A percentile compares a stretch with the other conserved stretches of the same genome.
Evolutionary conservation across 2,113 vertebrate species (phyloP).

Genomic region (Coptodon rendalli): DNA sequence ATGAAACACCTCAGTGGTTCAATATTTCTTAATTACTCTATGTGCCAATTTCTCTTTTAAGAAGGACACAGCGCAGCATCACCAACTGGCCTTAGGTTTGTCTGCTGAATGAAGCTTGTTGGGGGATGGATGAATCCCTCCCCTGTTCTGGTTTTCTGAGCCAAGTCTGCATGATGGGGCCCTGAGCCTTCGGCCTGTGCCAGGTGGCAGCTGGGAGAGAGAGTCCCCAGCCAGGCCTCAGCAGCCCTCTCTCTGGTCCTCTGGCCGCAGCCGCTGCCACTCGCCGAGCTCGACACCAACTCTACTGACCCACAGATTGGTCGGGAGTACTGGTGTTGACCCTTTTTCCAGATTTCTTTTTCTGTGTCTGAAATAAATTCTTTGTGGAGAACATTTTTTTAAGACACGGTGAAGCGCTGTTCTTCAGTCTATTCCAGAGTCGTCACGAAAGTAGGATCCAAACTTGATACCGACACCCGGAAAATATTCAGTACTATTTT

Average conservation of each 20-base stretch:
- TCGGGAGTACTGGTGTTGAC: neutral
- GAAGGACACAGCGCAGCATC: slow-evolving; percentile 38
- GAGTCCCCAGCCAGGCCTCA: slow-evolving; percentile 62
- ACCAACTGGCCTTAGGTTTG: slow-evolving; percentile 55
- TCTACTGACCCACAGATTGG: slow-evolving; percentile 43
- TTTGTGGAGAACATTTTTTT: neutral
- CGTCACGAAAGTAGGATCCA: neutral
- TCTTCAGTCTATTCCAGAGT: neutral
- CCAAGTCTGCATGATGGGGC: slow-evolving; percentile 60
- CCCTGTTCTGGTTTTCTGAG: slow-evolving; percentile 65
- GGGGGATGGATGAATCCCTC: slow-evolving; percentile 70
- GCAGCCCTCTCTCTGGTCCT: slow-evolving; percentile 44
- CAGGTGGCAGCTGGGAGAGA: slow-evolving; percentile 77
- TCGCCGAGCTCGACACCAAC: slow-evolving; percentile 32
- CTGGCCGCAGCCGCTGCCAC: slow-evolving; percentile 46
- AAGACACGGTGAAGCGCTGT: neutral
- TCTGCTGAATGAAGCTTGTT: slow-evolving; percentile 65
- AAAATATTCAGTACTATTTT: neutral
- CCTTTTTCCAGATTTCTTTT: neutral
- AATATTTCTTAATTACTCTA: slow-evolving; percentile 19
- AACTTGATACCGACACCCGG: neutral
- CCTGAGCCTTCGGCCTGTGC: slow-evolving; percentile 56
- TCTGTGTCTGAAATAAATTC: neutral
- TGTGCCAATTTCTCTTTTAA: slow-evolving; percentile 27
- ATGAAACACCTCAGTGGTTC: slow-evolving; percentile 11